Percentiles rank a stretch among this genome's conserved stretches.
Conservation (phyloP, 2,888 invertebrate genomes). For the Drosophila mayaguana region DNA sequence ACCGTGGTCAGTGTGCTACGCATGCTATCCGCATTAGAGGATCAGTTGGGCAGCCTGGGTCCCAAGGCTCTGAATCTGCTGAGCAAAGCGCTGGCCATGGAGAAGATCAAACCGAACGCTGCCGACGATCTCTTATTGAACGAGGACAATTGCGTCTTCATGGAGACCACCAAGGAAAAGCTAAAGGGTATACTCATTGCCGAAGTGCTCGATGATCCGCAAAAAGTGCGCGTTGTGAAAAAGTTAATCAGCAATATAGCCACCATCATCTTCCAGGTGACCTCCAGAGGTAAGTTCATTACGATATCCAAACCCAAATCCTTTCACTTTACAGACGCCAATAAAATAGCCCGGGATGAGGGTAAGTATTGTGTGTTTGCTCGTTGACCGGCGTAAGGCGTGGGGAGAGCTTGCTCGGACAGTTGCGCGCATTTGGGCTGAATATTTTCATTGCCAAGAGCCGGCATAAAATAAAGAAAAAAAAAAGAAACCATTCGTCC, state of each 20-base stretch:
- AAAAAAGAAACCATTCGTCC: too few species aligned
- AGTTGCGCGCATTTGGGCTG: not conserved
- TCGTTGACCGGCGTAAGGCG: not conserved
- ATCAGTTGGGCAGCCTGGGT: constrained; percentile 93
- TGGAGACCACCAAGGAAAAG: constrained; percentile 95
- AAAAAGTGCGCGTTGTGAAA: constrained; percentile 90
- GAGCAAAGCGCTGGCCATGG: constrained; percentile 91
- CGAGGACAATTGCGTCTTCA: constrained; percentile 90
- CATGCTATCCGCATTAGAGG: constrained; percentile 92
- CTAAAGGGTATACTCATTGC: constrained; percentile 92
- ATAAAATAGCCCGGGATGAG: fast-evolving
- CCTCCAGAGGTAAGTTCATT: constrained; percentile 85
- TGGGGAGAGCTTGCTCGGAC: not conserved
- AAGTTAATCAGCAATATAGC: constrained; percentile 92
- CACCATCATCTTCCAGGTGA: constrained; percentile 89
- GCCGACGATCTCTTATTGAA: constrained; percentile 90
- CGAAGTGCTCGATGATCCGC: constrained; percentile 87
- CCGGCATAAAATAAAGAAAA: not conserved
- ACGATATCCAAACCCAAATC: not conserved
- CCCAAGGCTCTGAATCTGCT: constrained; percentile 91
- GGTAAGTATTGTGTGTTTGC: constrained; percentile 29
- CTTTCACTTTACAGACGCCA: constrained; percentile 29
- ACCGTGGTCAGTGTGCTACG: constrained; percentile 90
- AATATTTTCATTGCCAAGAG: constrained; percentile 18
- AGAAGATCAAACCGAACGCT: constrained; percentile 90